These are phyloP conservation scores for Hippocampus abdominalis DNA, from an alignment of 2,113 vertebrate genomes.

Conservation along the genomic window DNA sequence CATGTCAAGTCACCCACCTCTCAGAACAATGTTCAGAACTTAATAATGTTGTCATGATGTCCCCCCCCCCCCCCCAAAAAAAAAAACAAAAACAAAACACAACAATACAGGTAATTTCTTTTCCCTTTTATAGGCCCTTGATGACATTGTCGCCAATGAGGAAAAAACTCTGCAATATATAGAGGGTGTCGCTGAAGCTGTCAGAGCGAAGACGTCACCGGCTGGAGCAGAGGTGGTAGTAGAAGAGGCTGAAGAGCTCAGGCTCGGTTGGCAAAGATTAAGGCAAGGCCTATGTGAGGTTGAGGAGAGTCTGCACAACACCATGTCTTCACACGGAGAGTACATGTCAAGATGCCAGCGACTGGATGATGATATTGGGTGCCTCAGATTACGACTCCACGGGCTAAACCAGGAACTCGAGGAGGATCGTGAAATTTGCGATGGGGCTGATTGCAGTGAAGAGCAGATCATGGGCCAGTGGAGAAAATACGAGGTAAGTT, in stretches of 20 bases:
- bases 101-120: too few relatives aligned
- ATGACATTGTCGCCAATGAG: slow-evolving; percentile 71
- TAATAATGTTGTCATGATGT: not conserved
- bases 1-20: not conserved
- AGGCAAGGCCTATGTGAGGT: slow-evolving; percentile 66
- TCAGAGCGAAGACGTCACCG: slow-evolving; percentile 82
- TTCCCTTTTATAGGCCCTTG: slow-evolving; percentile 61
- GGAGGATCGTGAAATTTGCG: slow-evolving; percentile 33
- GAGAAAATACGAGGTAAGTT: slow-evolving; percentile 78
- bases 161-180: slow-evolving; percentile 75
- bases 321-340: slow-evolving; percentile 70
- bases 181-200: slow-evolving; percentile 66
- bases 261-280: slow-evolving; percentile 77
- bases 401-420: slow-evolving; percentile 73
- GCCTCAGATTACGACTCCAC: slow-evolving; percentile 69
- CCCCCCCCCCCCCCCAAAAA: not conserved
- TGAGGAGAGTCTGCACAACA: slow-evolving; percentile 65
- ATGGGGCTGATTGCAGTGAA: slow-evolving; percentile 59
- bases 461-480: slow-evolving; percentile 80
- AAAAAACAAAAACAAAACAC: not conserved
- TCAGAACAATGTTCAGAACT: not conserved
- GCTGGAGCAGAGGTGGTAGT: slow-evolving; percentile 77
- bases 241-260: slow-evolving; percentile 78
- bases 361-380: slow-evolving; percentile 73
- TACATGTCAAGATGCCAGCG: slow-evolving; percentile 61